Evolutionary conservation across 2,113 vertebrate species (phyloP), one percentile per base, ranked within the genome.

Genomic region (Lepus europaeus): DNA sequence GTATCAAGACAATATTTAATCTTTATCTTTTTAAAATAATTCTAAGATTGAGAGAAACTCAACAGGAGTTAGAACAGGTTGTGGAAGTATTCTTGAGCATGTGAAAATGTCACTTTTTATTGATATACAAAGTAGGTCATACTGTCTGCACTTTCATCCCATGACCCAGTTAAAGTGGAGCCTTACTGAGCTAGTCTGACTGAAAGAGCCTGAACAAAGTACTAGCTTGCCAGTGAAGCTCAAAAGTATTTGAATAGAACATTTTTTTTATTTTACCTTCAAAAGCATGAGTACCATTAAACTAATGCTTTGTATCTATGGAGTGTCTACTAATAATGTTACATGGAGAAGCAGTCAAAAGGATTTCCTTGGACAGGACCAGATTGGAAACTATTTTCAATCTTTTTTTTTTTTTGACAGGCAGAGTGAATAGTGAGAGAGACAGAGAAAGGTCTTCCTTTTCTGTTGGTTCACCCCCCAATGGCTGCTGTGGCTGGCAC

Each of bases 131-230:
- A 51, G 33, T 91, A 81, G 88, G 61, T 77, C 19, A 92, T 45
- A 80, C 56, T 91, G 20, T 93, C 36, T 89, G n/a, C 89, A 39
- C 33, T 96, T 87, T 94, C 17, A 94, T 95, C 25, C 20, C 11
- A 59, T 63, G 59, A 22, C 20, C 56, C 33, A 73, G 33, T 63
- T 77, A 56, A 92, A 59, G 31, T 78, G 33, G 59, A 91, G 36
- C 3, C 73, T 76, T 80, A 70, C 66, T 72, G 45, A 78, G 33
- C 12, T 68, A 11, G 5, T 66, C 11, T 49, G 72, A 87, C 36
- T 39, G 25, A 81, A 89, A 91, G 25, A 77, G 22, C 0, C 14
- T 85, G 33, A 96, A 56, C 45, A 94, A 94, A 81, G n/a, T 16
- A 66, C 25, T 72, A 33, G 49, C 20, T 64, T 66, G 13, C n/a